A percentile compares a stretch with the other conserved stretches of the same genome.
Evolutionary conservation across 2,888 invertebrate genomes (phyloP).

Genomic region (Tricholauxania praeusta): DNA sequence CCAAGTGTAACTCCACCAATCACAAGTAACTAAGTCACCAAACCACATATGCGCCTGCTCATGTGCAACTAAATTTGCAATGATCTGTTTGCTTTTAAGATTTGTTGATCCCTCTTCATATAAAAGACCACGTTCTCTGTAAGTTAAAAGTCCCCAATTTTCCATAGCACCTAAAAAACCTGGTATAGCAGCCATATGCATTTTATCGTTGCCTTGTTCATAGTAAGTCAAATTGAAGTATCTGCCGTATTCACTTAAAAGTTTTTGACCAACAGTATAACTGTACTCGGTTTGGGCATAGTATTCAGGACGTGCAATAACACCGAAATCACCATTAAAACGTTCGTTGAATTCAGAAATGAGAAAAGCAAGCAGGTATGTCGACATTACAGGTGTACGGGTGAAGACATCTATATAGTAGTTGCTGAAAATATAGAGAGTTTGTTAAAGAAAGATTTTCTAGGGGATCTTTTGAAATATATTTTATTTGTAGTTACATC

Average conservation of each 20-base stretch:
- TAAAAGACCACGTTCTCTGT: constrained; percentile 64
- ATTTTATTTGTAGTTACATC: too few relatives aligned
- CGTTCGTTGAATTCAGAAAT: constrained; percentile 71
- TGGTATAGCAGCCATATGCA: constrained; percentile 83
- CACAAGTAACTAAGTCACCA: constrained; percentile 72
- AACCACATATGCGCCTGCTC: constrained; percentile 76
- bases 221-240: constrained; percentile 78
- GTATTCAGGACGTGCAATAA: constrained; percentile 78
- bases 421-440: constrained; percentile 42
- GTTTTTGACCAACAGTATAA: constrained; percentile 53
- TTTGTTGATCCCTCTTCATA: constrained; percentile 55
- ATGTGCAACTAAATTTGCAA: constrained; percentile 70
- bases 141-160: constrained; percentile 90
- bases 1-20: constrained; percentile 72
- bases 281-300: constrained; percentile 77
- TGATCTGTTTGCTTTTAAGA: constrained; percentile 61
- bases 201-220: constrained; percentile 71
- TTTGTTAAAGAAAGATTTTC: too few relatives aligned
- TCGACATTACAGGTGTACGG: constrained; percentile 75
- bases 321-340: constrained; percentile 57
- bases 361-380: constrained; percentile 85
- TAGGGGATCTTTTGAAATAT: too few relatives aligned
- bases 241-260: constrained; percentile 68
- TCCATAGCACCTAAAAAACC: constrained; percentile 89
- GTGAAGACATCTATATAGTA: constrained; percentile 56